phyloP scores from a whole-genome alignment of 1,140 invertebrate species.

The Monomorium pharaonis region DNA sequence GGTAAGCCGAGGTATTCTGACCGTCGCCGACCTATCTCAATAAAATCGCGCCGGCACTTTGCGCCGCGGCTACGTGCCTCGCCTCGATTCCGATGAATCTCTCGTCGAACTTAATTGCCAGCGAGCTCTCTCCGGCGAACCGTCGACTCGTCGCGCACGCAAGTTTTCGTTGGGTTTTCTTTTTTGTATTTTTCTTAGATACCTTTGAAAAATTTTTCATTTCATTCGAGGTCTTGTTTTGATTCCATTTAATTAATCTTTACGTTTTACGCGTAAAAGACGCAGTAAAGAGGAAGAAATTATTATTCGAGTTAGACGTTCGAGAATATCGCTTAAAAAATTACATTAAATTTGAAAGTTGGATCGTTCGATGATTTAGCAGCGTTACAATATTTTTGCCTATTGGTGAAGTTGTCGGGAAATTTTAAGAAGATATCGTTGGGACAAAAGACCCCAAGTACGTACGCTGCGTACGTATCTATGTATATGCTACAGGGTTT shows the following conservation, averaged over 20 bases:
- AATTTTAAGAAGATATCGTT: not conserved
- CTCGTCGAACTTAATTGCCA: constrained; percentile 22
- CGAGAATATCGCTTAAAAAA: not conserved
- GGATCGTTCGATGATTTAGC: not conserved
- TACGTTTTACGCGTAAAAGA: no score
- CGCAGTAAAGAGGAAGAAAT: not conserved
- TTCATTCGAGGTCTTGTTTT: no score
- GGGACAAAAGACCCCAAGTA: not conserved
- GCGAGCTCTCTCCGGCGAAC: constrained; percentile 1
- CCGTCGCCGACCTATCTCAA: constrained; percentile 54
- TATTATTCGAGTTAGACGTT: no score
- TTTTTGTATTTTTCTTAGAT: not conserved
- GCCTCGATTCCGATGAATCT: constrained; percentile 48
- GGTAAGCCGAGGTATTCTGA: constrained; percentile 58
- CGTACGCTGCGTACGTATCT: not conserved
- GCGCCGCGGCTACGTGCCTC: constrained; percentile 33
- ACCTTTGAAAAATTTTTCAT: not conserved
- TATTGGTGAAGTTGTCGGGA: not conserved
- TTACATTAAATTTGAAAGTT: not conserved
- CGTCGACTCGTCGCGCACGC: constrained; percentile 14
- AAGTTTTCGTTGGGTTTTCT: not conserved
- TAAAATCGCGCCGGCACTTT: constrained; percentile 44
- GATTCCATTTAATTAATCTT: no score
- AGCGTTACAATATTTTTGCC: not conserved
- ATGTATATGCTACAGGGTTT: not conserved